These are phyloP conservation scores for Tridacna gigas DNA, from an alignment of 2,888 invertebrate genomes.

Conservation along the genomic window DNA sequence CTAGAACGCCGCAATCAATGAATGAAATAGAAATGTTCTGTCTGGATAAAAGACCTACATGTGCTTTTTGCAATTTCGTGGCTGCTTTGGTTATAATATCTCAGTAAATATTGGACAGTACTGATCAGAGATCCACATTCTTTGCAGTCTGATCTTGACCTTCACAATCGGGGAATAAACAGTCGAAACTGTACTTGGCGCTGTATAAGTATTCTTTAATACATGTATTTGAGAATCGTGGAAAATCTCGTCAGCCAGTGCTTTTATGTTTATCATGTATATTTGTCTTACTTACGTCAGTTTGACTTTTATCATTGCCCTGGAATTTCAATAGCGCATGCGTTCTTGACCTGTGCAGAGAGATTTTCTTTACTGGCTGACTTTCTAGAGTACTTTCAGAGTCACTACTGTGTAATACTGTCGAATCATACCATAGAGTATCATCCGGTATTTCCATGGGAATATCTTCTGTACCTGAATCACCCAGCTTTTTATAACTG, in stretches of 20 bases:
- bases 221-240: no score
- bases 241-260: background rate
- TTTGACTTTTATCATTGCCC: background rate
- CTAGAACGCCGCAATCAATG: no score
- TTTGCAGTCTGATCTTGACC: no score
- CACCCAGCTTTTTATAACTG: slow-evolving; percentile 12
- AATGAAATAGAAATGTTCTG: no score
- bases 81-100: no score
- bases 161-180: no score
- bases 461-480: slow-evolving; percentile 61
- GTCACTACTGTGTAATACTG: slow-evolving; percentile 55
- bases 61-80: no score
- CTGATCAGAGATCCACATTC: no score
- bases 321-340: slow-evolving; percentile 21
- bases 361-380: slow-evolving; percentile 13
- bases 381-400: slow-evolving; percentile 57
- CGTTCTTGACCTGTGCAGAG: slow-evolving; percentile 33
- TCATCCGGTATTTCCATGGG: slow-evolving; percentile 75
- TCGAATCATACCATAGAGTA: slow-evolving; percentile 66
- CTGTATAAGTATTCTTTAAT: no score
- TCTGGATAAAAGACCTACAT: no score
- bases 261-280: background rate
- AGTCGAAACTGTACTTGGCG: no score
- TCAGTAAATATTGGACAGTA: no score
- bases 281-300: background rate